Evolutionary conservation across 2,113 vertebrate genomes (phyloP).

Genomic region (Brachionichthys hirsutus): DNA sequence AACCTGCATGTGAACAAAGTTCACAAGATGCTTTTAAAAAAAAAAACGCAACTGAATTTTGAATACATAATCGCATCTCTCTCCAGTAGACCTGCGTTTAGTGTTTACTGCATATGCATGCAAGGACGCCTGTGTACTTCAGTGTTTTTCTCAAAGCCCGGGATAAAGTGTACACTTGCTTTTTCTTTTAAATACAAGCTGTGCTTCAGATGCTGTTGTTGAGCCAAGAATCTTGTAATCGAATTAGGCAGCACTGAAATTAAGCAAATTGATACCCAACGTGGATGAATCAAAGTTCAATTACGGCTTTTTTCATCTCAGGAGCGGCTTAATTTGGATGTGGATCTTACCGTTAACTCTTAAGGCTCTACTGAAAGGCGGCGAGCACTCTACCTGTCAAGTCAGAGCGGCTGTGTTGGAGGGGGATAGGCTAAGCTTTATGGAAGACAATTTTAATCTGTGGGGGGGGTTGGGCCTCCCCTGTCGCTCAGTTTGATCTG

Average conservation of each 20-base stretch:
- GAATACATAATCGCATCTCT: background rate
- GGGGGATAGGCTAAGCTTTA: slow-evolving; percentile 36
- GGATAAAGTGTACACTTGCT: background rate
- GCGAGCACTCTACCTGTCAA: slow-evolving; percentile 55
- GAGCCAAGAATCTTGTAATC: slow-evolving; percentile 44
- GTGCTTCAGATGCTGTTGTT: slow-evolving; percentile 28
- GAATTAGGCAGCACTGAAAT: slow-evolving; percentile 60
- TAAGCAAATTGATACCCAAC: slow-evolving; percentile 57
- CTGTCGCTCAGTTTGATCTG: slow-evolving; percentile 63
- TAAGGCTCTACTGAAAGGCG: slow-evolving; percentile 46
- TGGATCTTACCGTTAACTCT: slow-evolving; percentile 34
- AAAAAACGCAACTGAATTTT: background rate
- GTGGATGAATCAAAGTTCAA: slow-evolving; percentile 67
- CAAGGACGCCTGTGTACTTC: background rate
- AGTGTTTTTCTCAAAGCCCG: background rate
- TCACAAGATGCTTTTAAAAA: background rate
- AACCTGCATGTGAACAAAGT: background rate
- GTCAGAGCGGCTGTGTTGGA: background rate
- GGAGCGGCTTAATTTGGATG: slow-evolving; percentile 65
- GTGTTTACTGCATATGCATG: background rate
- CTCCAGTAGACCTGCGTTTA: background rate
- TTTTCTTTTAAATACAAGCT: background rate
- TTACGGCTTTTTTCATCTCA: slow-evolving; percentile 62
- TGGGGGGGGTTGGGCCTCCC: slow-evolving; percentile 60
- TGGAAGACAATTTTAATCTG: slow-evolving; percentile 57